phyloP scores from a whole-genome alignment of 2,797 vertebrate genomes.

The Vireo griseus region DNA sequence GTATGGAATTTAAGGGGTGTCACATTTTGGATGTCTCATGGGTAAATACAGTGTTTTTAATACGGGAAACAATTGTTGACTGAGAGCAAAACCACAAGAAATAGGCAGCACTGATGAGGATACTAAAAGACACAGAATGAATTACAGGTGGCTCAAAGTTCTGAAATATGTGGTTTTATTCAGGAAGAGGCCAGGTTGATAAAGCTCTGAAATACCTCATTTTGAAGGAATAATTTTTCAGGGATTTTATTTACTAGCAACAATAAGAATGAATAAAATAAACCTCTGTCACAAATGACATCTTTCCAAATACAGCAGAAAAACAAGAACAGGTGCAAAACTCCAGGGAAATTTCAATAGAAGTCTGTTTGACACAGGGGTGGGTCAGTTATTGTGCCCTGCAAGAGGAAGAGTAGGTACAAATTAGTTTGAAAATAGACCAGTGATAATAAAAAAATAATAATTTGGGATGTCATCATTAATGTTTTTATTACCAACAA shows the following conservation, averaged over 20 bases:
- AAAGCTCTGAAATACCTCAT: neutral
- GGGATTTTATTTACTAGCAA: neutral
- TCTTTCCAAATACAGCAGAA: neutral
- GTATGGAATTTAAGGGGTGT: neutral
- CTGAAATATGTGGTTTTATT: neutral
- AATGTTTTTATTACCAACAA: neutral
- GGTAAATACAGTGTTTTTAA: neutral
- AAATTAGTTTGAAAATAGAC: neutral
- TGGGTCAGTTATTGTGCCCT: neutral
- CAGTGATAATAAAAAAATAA: neutral
- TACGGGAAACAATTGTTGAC: neutral
- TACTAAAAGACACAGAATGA: neutral
- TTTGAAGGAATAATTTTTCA: neutral
- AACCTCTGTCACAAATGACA: neutral
- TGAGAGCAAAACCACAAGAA: neutral
- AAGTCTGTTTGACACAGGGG: neutral
- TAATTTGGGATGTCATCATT: neutral
- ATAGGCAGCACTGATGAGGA: neutral
- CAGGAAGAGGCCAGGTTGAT: neutral
- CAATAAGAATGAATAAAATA: neutral
- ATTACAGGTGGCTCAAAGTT: neutral
- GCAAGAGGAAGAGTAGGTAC: neutral
- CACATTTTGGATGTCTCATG: neutral
- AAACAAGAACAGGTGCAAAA: neutral
- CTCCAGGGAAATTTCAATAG: neutral